Evolutionary conservation across 2,113 vertebrate genomes (phyloP), one percentile per base, ranked within the genome.

Genomic region (Nerophis ophidion): DNA sequence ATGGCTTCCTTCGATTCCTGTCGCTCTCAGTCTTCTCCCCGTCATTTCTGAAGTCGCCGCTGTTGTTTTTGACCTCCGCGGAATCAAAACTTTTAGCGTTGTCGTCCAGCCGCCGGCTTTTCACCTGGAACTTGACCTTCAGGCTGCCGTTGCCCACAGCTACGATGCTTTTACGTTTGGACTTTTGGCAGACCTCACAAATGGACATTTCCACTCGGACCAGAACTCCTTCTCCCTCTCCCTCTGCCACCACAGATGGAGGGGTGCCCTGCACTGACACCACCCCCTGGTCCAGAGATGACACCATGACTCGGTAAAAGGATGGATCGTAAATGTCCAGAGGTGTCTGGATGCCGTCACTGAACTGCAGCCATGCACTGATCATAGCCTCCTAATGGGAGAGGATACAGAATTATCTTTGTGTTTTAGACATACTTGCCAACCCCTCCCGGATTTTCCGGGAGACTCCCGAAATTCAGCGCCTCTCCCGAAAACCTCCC

Each of bases 331-430:
- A 98, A 60, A 96, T 89, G 61, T 98, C 93, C 81, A 98, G 76
- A 1, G 93, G 94, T 2, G 92, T 92, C 75, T 93, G 90, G 4
- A 90, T 92, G 8, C 93, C 94, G 0, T 98, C 95, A 0, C 93
- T 98, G 89, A 96, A 99, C 71, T 95, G 93, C 62, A 98, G 82
- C 94, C 93, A 96, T 68, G 92, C 89, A 61, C 93, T 96, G 76
- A 97, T 84, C 83, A 92, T 86, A 1, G 93, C 94, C 71, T 96
- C 92, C 95, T 98, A 57, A 55, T 2, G 65, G 4, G 60, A 60
- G 8, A 60, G 52, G 72, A 51, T 69, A 60, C 14, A 15, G 9
- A 54, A 15, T 36, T 66, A 7, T 40, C 12, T 53, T 19, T 46
- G 1, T n/a, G 34, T 35, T n/a, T n/a, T n/a, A n/a, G n/a, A n/a